Base-by-base conservation (phyloP, 1,140 invertebrate species). In the Akabosia matsudoensis region DNA sequence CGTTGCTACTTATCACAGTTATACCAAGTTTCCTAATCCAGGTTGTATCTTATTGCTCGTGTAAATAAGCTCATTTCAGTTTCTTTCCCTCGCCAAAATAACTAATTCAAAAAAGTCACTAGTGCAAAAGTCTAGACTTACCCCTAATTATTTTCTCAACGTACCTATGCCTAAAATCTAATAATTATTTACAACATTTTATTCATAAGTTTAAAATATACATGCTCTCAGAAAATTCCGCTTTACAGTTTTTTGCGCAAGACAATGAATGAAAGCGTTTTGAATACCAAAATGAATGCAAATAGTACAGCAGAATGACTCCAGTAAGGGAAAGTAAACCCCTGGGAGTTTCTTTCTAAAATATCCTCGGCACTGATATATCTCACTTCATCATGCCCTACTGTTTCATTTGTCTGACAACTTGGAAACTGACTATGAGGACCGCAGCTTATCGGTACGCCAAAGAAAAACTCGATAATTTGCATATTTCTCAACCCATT, bases 401-500 rank as follows among this genome's bases (percentile, higher is more conserved):
- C 30, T 22, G 33, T 37, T 1, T 33, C 54, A 22, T 28, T 56
- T 64, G 13, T 71, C 18, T 2, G 24, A 37, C 76, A 77, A n/a
- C 61, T 70, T 22, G 33, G 24, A 67, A 70, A 77, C 1, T 34
- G 26, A 28, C 51, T 45, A 28, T 14, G 16, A 13, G 14, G 0
- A 0, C 1, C 73, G 34, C 76, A 93, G 91, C 83, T 83, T 70
- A 93, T 89, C 51, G 88, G 88, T 67, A 88, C 85, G 80, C 91
- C 92, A 83, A 90, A 88, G 76, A 88, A 88, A 82, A 93, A 93
- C 83, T 94, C 92, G 10, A 93, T 87, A 78, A 92, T 91, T 84
- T 93, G 91, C 91, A 93, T 92, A 83, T 92, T 93, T 84, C 92
- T 91, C 83, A 92, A 94, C 73, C 92, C 92, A 84, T 93, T 94